A percentile compares a stretch with the other conserved stretches of the same genome.
phyloP scores from a whole-genome alignment of 2,797 vertebrate genomes.

The Chanos chanos region DNA sequence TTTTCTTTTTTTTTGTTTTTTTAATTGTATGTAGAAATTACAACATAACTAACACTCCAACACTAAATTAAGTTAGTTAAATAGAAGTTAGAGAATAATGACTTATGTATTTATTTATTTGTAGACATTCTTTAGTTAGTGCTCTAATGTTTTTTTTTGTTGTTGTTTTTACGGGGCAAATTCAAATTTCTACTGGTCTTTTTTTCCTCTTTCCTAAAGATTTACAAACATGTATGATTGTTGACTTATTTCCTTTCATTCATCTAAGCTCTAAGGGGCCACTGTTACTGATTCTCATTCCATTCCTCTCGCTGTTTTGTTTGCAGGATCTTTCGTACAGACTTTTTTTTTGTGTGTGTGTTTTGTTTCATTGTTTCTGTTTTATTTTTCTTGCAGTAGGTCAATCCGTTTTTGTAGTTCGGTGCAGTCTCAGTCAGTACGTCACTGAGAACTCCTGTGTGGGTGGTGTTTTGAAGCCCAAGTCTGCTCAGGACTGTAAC shows the following conservation, averaged over 20 bases:
- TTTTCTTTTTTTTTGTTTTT: conserved; percentile 38
- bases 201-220: conserved; percentile 42
- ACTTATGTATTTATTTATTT: conserved; percentile 72
- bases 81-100: conserved; percentile 52
- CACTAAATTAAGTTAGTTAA: conserved; percentile 53
- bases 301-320: no score
- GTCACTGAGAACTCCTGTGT: no score
- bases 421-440: no score
- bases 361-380: no score
- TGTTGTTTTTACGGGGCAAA: conserved; percentile 56
- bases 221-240: conserved; percentile 22
- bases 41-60: conserved; percentile 60
- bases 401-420: no score
- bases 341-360: neutral
- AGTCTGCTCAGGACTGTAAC: no score
- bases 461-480: no score
- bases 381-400: no score
- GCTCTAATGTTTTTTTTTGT: conserved; percentile 59
- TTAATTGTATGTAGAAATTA: no score
- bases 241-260: conserved; percentile 28
- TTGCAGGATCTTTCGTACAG: no score
- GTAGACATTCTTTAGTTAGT: conserved; percentile 56
- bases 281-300: no score
- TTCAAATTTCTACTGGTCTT: conserved; percentile 57
- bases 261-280: neutral